A percentile compares a stretch with the other conserved stretches of the same genome.
phyloP scores from a whole-genome alignment of 2,888 invertebrate species.

The Caenorhabditis imperialis region DNA sequence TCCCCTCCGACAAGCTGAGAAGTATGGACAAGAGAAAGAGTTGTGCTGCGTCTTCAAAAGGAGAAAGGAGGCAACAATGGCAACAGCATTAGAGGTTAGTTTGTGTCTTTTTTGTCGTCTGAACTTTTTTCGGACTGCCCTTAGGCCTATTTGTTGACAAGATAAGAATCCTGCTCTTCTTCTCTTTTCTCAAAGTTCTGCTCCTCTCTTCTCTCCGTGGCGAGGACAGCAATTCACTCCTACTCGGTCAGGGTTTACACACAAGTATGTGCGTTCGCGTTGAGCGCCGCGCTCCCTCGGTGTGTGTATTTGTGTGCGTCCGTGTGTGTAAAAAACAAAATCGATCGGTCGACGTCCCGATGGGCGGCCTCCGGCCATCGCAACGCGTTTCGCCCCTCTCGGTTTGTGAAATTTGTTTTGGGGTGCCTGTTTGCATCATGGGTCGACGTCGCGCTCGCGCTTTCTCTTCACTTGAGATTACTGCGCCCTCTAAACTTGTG shows the following conservation, averaged over 20 bases:
- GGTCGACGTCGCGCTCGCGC: slow-evolving; percentile 7
- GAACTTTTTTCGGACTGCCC: no score
- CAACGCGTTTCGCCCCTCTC: slow-evolving; percentile 11
- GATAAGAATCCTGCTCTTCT: no score
- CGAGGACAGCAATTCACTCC: slow-evolving; percentile 22
- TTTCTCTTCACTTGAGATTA: slow-evolving; percentile 32
- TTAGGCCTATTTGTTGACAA: slow-evolving; percentile 43
- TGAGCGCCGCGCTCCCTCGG: slow-evolving; percentile 4
- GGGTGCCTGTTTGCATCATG: slow-evolving; percentile 44
- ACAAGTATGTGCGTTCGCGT: slow-evolving; percentile 38
- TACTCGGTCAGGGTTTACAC: slow-evolving; percentile 46
- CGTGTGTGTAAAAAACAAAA: slow-evolving; percentile 37
- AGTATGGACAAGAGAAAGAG: neutral
- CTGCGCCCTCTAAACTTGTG: slow-evolving; percentile 35
- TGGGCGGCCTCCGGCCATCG: slow-evolving; percentile 35
- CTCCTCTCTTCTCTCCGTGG: no score
- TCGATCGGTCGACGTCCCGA: slow-evolving; percentile 34
- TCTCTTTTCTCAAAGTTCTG: no score
- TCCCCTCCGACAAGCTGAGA: slow-evolving; percentile 20
- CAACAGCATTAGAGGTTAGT: no score
- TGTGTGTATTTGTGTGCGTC: slow-evolving; percentile 10
- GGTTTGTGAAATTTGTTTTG: slow-evolving; percentile 42
- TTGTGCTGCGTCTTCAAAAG: neutral
- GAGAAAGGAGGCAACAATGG: no score
- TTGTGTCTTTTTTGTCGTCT: no score